Evolutionary conservation across 2,888 invertebrate genomes (phyloP), one percentile per base, ranked within the genome.

Genomic region (Nephrocerus scutellatus): DNA sequence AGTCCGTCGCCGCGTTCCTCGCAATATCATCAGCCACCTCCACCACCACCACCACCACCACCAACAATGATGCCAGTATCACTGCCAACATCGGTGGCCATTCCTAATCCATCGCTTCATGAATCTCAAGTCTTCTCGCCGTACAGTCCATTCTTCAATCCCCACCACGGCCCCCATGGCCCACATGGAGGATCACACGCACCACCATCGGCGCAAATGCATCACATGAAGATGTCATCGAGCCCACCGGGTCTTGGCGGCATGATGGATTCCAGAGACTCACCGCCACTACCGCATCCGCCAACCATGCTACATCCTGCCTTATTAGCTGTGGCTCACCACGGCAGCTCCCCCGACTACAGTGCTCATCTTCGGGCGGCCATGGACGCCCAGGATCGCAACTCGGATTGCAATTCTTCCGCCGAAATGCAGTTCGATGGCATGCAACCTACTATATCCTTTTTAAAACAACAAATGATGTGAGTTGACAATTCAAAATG

Each of bases 391-490:
- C 84, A 83, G 62, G 89, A 89, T 70, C 79, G 84, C 48, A 83
- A 82, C 68, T 88, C 88, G 53, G 89, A 90, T 74, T 88, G 89
- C 76, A 89, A 88, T 74, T 62, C n/a, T n/a, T 84, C 88, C 59
- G 88, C 82, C 48, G 90, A 90, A 71, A 84, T 87, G 72, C 81
- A 82, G 63, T 90, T 87, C 76, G 91, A 90, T 71, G 88, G 88
- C 70, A 79, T 87, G 74, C 86, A 87, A 75, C 88, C 89, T 81
- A 87, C 89, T 79, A 89, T 91, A 87, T 90, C 90, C 84, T 90
- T 90, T 87, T 80, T 76, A 76, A 79, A 75, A 72, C 64, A 60
- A 53, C 59, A 62, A 50, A 58, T 58, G 52, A 56, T 57, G 57
- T 58, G 46, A 54, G 52, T 53, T 41, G 30, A 35, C 24, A n/a